Conservation (phyloP, 1,140 invertebrate genomes). For the Zaprionus africanus region DNA sequence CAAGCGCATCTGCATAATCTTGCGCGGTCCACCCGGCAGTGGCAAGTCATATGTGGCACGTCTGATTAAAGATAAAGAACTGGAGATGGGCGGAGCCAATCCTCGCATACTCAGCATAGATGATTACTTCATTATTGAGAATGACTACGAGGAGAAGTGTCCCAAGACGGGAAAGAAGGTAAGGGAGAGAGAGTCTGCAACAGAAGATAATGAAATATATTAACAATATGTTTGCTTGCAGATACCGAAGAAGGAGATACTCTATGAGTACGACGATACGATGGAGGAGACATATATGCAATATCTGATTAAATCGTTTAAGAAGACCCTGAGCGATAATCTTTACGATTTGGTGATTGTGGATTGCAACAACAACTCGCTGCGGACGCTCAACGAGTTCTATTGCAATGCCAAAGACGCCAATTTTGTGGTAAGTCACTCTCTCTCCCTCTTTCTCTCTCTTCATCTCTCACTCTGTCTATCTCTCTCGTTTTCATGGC, state of each 20-base stretch:
- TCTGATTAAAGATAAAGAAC: slow-evolving; percentile 90
- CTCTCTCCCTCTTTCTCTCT: slow-evolving; percentile 6
- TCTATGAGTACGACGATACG: slow-evolving; percentile 95
- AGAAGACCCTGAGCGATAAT: slow-evolving; percentile 95
- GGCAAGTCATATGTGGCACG: slow-evolving; percentile 93
- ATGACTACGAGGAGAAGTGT: slow-evolving; percentile 92
- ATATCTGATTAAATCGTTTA: slow-evolving; percentile 95
- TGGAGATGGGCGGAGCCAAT: slow-evolving; percentile 86
- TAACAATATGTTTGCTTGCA: slow-evolving; percentile 64
- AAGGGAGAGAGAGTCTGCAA: slow-evolving; percentile 68
- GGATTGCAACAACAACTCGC: slow-evolving; percentile 93
- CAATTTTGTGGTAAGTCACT: slow-evolving; percentile 92
- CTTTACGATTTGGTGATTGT: slow-evolving; percentile 97
- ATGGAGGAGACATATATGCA: slow-evolving; percentile 93
- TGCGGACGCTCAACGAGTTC: slow-evolving; percentile 93
- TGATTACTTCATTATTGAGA: slow-evolving; percentile 97
- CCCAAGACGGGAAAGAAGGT: slow-evolving; percentile 91
- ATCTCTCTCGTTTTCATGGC: slow-evolving; percentile 7
- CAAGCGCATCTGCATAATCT: slow-evolving; percentile 93
- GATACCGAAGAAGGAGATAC: slow-evolving; percentile 89
- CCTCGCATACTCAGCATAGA: slow-evolving; percentile 96
- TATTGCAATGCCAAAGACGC: slow-evolving; percentile 94
- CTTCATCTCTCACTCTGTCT: slow-evolving; percentile 1
- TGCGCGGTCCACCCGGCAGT: slow-evolving; percentile 94
- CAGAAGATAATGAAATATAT: too few relatives aligned